Conservation (phyloP, 2,113 vertebrate species). For the Propithecus coquereli region DNA sequence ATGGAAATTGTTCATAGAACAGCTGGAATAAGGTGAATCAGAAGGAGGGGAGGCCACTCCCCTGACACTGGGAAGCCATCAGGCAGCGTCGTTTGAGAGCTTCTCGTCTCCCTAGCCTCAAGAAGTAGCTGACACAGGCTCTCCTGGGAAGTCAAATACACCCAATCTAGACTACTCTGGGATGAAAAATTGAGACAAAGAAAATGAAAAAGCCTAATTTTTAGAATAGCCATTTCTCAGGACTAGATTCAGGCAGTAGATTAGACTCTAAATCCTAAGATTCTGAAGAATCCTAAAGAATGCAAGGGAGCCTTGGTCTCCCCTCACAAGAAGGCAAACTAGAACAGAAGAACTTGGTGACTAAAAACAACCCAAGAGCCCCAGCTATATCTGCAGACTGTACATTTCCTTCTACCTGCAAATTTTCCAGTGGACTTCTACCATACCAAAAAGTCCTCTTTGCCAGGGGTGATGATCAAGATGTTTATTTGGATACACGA, state of each 20-base stretch:
- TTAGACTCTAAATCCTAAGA: not conserved
- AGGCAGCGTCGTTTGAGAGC: constrained; percentile 64
- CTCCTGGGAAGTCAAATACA: not conserved
- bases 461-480: not conserved
- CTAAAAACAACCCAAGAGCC: not conserved
- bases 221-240: not conserved
- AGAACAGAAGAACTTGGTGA: not conserved
- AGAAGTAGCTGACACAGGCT: not conserved
- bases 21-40: not conserved
- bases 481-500: not conserved
- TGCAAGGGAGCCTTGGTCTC: not conserved
- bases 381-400: not conserved
- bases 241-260: not conserved
- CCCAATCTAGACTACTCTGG: not conserved
- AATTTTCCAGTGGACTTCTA: not conserved
- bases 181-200: not conserved
- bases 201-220: not conserved
- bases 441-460: not conserved
- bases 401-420: not conserved
- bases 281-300: not conserved
- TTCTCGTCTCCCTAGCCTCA: not conserved
- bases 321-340: not conserved
- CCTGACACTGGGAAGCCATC: constrained; percentile 47
- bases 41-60: not conserved
- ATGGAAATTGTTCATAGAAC: not conserved